Evolutionary conservation across 2,797 vertebrate species (phyloP), one percentile per base, ranked within the genome.

Genomic region (Hyperoplus lanceolatus): DNA sequence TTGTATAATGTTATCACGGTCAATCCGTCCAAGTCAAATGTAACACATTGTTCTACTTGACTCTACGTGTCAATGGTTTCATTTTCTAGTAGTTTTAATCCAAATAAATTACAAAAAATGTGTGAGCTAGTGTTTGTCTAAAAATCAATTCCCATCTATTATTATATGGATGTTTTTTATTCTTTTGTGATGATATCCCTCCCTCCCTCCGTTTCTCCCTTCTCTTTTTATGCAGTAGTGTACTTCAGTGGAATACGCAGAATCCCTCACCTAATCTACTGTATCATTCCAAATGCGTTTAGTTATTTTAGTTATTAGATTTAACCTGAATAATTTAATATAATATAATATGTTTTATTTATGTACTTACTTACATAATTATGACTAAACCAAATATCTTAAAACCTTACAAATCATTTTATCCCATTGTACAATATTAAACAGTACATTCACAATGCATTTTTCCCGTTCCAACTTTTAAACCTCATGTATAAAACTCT

Each of bases 1-100:
- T 80, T 79, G 29, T 67, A 45, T 62, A 69, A 16, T 85, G 62
- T 75, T 64, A 18, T 75, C 68, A 13, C 16, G 75, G 48, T 70
- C 71, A 29, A 48, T 68, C 14, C 61, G 50, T 70, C 49, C 18
- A 53, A 45, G 43, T 66, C 50, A 21, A 21, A 80, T 73, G 64
- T 16, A 75, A 29, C 41, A 45, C 58, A 36, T 3, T 36, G 4
- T 46, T 64, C 14, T 18, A 4, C 45, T 36, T 38, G 58, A 60
- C 67, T 53, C 67, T 63, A 29, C 3, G 29, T 62, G 49, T 63
- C 55, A 4, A 3, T 61, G 1, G 10, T 41, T 42, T 60, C 0
- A 48, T 70, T 49, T 58, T 79, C 3, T 62, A 8, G 55, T 49
- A 48, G 11, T 46, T 51, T 59, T 29, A 49, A 41, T 70, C 29